Evolutionary conservation across 2,888 invertebrate genomes (phyloP), one percentile per base, ranked within the genome.

Genomic region (Agrochola circellaris): DNA sequence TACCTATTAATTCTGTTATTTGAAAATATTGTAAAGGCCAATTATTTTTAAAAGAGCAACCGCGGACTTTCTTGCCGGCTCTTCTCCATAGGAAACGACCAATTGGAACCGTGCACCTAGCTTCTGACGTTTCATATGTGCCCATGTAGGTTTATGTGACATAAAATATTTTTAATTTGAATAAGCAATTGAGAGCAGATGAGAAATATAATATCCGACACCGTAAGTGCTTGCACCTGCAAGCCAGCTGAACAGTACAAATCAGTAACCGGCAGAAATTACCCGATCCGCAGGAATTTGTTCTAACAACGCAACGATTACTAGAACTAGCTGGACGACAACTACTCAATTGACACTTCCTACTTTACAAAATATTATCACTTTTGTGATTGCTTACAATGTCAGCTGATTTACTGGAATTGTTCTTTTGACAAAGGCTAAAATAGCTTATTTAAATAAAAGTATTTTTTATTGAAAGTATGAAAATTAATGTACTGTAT

Each of bases 281-380:
- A 83, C 77, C 45, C 48, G 83, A 79, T 77, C 67, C 38, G 11
- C 66, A 48, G 54, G 69, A 70, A 69, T 81, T 77, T 74, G 67
- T 86, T 79, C 82, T 38, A 67, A 60, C 82, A 78, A 80, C 65
- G 13, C 61, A 61, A 74, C 51, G 51, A 77, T 86, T 69, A 75
- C 72, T 60, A 54, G 87, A 64, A 34, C 17, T 60, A 65, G 73
- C 69, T 65, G 45, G 73, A 34, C 45, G 48, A 70, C 42, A 85
- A 58, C 73, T 48, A 64, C 66, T 76, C 79, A 85, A 88, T 86
- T 88, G 89, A 72, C 78, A 77, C 83, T 86, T 88, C 89, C 89
- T 87, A 81, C 83, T 89, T 88, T 88, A 84, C 80, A 58, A 74
- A 78, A 86, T 73, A 83, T 74, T 76, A 77, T 70, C 69, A 79